Evolutionary conservation across 2,113 vertebrate species (phyloP), one percentile per base, ranked within the genome.

Genomic region (Passer domesticus): DNA sequence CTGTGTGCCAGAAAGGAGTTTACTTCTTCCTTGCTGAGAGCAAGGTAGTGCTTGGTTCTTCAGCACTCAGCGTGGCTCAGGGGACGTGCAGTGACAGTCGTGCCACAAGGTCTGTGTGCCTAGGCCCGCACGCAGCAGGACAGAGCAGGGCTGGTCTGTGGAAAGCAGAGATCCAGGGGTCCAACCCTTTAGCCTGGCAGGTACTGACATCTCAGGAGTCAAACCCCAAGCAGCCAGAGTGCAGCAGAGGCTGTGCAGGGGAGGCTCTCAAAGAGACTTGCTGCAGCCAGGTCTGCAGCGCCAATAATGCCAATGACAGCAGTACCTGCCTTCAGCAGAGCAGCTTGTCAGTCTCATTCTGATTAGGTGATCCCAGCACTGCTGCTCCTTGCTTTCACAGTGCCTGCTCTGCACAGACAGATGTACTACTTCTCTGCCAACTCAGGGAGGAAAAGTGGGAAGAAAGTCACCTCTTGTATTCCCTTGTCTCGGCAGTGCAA

Each of bases 51-150:
- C 41, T 56, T 35, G 37, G 37, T 66, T 18, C 53, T 55, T 33
- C 39, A 49, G 16, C 13, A 24, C 30, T 37, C 24, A 70, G 37
- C 31, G 14, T 0, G 7, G 59, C 41, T 1, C 1, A 31, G 41
- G n/a, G 24, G 33, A 5, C 10, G 44, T 0, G 0, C 12, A 10
- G 9, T 13, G 16, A 3, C 1, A 2, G 19, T 22, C 1, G 2
- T 62, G n/a, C 28, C 55, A 44, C 27, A 21, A 6, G 16, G 21
- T 47, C 62, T 11, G 3, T 1, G 3, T 30, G 15, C 9, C 18
- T 49, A 41, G 2, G 30, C 23, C 21, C 22, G 28, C 18, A 14
- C 3, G 15, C 49, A 60, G 39, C 31, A 49, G 55, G 37, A 18
- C 50, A 46, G 28, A 23, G 27, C n/a, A 72, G 47, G 12, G 5